These are phyloP conservation scores for Iselma pallidipennis DNA, from an alignment of 2,888 invertebrate genomes.

Conservation along the genomic window DNA sequence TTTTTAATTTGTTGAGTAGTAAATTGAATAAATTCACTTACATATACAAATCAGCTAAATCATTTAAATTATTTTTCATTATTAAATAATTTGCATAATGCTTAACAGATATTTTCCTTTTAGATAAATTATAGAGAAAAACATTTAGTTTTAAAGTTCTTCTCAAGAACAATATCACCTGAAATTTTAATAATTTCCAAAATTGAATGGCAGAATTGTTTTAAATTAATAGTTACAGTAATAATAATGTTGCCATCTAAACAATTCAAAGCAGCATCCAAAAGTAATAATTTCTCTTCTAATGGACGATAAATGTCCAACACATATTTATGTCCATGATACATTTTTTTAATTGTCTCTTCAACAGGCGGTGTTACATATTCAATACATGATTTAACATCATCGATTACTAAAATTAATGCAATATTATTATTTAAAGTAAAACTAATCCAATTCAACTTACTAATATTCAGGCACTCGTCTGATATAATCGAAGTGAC, in stretches of 20 bases:
- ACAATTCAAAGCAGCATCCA: constrained; percentile 71
- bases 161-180: constrained; percentile 76
- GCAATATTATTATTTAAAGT: constrained; percentile 8
- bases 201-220: too few species aligned
- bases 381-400: constrained; percentile 42
- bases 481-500: constrained; percentile 49
- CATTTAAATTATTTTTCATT: constrained; percentile 66
- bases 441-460: constrained; percentile 13
- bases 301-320: constrained; percentile 57
- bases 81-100: constrained; percentile 78
- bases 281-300: constrained; percentile 69
- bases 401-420: constrained; percentile 55
- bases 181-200: constrained; percentile 36
- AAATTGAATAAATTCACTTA: constrained; percentile 60
- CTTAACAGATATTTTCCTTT: constrained; percentile 71
- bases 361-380: constrained; percentile 49
- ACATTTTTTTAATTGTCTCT: constrained; percentile 59
- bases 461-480: constrained; percentile 24
- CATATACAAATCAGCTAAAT: constrained; percentile 75
- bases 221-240: constrained; percentile 57
- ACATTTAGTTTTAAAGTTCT: constrained; percentile 73
- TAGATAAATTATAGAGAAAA: constrained; percentile 70
- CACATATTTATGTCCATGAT: constrained; percentile 58
- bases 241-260: constrained; percentile 80
- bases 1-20: too few species aligned